These are phyloP conservation scores for Astyanax mexicanus DNA, from an alignment of 2,797 vertebrate species.

Conservation along the genomic window DNA sequence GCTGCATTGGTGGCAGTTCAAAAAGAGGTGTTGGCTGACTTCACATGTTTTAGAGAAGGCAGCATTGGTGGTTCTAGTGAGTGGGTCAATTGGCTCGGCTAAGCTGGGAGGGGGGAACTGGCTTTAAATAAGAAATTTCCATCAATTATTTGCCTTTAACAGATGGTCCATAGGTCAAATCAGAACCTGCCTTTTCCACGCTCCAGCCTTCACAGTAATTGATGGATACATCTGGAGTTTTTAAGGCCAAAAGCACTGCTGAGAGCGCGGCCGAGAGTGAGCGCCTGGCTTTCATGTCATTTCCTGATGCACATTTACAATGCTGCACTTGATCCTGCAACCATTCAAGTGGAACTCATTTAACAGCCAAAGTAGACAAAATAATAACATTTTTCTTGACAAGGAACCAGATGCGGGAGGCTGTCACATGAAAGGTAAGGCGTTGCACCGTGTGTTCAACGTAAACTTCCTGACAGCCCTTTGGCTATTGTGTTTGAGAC, in stretches of 20 bases:
- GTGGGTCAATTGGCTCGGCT: too few relatives aligned
- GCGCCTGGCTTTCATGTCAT: conserved; percentile 48
- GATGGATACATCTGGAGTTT: conserved; percentile 73
- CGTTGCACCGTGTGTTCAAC: conserved; percentile 38
- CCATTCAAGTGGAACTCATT: conserved; percentile 55
- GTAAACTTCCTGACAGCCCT: conserved; percentile 63
- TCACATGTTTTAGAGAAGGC: too few relatives aligned
- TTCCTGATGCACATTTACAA: conserved; percentile 69
- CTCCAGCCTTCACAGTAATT: conserved; percentile 61
- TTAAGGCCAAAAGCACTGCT: conserved; percentile 55
- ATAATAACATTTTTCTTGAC: conserved; percentile 64
- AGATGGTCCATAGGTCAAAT: conserved; percentile 51
- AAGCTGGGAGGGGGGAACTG: too few relatives aligned
- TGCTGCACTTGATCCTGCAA: conserved; percentile 65
- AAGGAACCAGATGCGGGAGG: conserved; percentile 57
- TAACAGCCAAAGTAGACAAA: conserved; percentile 67
- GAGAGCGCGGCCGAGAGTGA: conserved; percentile 53
- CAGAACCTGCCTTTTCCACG: conserved; percentile 45
- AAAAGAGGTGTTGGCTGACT: too few relatives aligned
- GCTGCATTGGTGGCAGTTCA: too few relatives aligned
- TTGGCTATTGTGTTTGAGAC: conserved; percentile 53
- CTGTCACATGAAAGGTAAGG: conserved; percentile 65
- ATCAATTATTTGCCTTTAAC: conserved; percentile 41
- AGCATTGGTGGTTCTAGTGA: too few relatives aligned
- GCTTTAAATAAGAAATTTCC: conserved; percentile 11